Percentiles rank a stretch among this genome's conserved stretches.
Evolutionary conservation across 2,113 vertebrate species (phyloP).

Genomic region (Typhlomys cinereus): DNA sequence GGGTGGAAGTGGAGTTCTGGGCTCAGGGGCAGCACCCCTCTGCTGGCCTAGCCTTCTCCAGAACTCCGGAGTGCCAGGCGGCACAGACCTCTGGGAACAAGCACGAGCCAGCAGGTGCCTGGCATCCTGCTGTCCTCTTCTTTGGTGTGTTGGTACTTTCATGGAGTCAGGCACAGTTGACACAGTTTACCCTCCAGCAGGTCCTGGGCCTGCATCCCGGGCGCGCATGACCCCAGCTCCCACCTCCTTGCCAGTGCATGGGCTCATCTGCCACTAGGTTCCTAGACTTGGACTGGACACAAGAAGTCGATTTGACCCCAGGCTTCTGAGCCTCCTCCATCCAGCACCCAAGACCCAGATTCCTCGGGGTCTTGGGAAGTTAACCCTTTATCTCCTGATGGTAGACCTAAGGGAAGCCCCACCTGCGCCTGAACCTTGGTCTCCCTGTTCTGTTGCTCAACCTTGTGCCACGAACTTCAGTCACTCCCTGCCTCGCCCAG

Average conservation of each 20-base stretch:
- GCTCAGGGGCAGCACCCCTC: not conserved
- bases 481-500: not conserved
- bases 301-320: not conserved
- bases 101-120: not conserved
- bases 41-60: not conserved
- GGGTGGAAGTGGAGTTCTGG: too few species aligned
- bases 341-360: not conserved
- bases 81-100: not conserved
- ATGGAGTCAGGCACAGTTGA: not conserved
- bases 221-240: not conserved
- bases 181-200: not conserved
- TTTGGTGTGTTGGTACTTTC: not conserved
- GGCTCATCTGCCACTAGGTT: not conserved
- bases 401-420: not conserved
- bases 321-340: not conserved
- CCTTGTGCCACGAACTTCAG: not conserved
- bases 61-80: not conserved
- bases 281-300: not conserved
- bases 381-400: not conserved
- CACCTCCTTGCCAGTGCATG: not conserved
- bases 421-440: not conserved
- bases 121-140: fast-evolving
- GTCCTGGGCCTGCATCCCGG: not conserved
- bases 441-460: not conserved
- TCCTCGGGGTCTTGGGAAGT: not conserved